A percentile compares a stretch with the other conserved stretches of the same genome.
phyloP scores from a whole-genome alignment of 2,888 invertebrate species.

The Oscheius sp. region DNA sequence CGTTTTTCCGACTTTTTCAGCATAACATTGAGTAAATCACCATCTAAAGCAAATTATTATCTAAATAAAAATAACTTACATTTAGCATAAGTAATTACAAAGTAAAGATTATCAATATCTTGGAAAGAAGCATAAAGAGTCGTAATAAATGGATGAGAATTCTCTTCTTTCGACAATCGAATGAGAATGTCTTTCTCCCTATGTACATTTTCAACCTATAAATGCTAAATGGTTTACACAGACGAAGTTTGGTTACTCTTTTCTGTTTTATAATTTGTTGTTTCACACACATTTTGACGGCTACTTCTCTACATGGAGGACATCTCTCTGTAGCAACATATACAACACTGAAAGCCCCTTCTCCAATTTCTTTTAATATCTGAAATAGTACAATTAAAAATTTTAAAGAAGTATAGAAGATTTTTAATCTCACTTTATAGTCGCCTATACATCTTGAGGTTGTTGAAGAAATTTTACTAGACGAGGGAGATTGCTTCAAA shows the following conservation, averaged over 20 bases:
- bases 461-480: neutral
- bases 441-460: neutral
- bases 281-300: conserved; percentile 98
- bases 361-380: conserved; percentile 53
- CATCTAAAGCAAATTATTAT: conserved; percentile 42
- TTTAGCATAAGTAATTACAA: conserved; percentile 83
- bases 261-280: conserved; percentile 90
- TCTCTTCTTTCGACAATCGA: conserved; percentile 76
- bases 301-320: conserved; percentile 71
- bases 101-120: conserved; percentile 90
- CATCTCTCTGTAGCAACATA: conserved; percentile 48
- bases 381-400: conserved; percentile 25
- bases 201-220: conserved; percentile 48
- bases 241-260: conserved; percentile 81
- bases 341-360: conserved; percentile 58
- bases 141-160: conserved; percentile 85
- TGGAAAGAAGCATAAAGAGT: conserved; percentile 96
- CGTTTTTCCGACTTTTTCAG: conserved; percentile 44
- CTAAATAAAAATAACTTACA: conserved; percentile 38
- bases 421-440: neutral
- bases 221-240: neutral
- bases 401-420: neutral
- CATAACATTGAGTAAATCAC: conserved; percentile 52
- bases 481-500: neutral
- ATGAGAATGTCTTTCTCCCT: conserved; percentile 56